Evolutionary conservation across 2,797 vertebrate species (phyloP).

Genomic region (Bovichtus diacanthus): DNA sequence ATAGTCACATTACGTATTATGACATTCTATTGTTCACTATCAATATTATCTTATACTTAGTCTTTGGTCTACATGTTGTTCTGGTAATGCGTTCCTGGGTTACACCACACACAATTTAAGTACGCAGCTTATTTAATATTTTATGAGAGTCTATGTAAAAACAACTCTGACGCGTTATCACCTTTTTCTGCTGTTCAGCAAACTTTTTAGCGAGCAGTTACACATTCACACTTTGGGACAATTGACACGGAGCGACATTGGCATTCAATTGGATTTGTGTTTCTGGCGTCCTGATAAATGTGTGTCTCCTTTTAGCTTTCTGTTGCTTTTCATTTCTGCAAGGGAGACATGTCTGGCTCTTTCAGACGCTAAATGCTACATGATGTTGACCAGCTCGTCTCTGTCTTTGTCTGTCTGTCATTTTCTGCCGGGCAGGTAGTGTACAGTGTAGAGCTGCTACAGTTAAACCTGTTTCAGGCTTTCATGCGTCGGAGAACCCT

Average conservation of each 20-base stretch:
- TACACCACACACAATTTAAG: not conserved
- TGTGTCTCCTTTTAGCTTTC: not conserved
- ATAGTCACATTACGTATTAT: constrained; percentile 24
- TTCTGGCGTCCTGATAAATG: too few species aligned
- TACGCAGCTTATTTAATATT: not conserved
- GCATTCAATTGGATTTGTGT: not conserved
- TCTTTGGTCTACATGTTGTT: not conserved
- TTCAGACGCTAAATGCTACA: constrained; percentile 1
- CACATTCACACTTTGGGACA: not conserved
- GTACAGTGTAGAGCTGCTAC: not conserved
- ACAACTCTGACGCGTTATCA: not conserved
- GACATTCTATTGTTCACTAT: constrained; percentile 12
- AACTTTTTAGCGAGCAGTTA: not conserved
- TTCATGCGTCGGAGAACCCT: too few species aligned
- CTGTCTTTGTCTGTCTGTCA: not conserved
- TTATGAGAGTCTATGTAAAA: not conserved
- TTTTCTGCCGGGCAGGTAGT: not conserved
- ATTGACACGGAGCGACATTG: not conserved
- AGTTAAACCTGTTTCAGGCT: not conserved
- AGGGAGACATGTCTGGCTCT: not conserved
- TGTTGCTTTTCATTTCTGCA: not conserved
- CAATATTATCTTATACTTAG: not conserved
- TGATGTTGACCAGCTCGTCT: not conserved
- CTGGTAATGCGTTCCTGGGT: not conserved
- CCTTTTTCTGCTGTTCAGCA: not conserved